A percentile compares a stretch with the other conserved stretches of the same genome.
These are phyloP conservation scores for Tenodera sinensis DNA, from an alignment of 2,888 invertebrate species.

Conservation along the genomic window DNA sequence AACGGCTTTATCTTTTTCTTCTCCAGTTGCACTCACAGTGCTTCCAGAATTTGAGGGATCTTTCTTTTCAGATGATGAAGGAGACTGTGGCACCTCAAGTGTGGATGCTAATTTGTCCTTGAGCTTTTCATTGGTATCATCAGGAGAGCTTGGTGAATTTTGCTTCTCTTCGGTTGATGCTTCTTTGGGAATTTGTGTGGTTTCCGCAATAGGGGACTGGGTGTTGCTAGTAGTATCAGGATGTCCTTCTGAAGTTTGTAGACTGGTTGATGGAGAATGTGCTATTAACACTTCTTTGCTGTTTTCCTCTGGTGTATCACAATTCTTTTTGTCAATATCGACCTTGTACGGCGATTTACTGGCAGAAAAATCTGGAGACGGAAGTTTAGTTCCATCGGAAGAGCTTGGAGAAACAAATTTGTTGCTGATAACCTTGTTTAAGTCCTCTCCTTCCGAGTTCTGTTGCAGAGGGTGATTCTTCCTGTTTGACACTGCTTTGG, in stretches of 20 bases:
- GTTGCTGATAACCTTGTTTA: neutral
- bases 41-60: neutral
- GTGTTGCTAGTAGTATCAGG: neutral
- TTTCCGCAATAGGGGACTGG: neutral
- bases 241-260: neutral
- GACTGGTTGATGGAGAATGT: neutral
- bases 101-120: neutral
- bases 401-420: neutral
- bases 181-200: neutral
- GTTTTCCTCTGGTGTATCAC: neutral
- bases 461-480: conserved; percentile 44
- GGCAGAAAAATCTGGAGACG: neutral
- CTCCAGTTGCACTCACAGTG: neutral
- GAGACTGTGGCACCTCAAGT: neutral
- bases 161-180: neutral
- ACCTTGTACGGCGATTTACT: neutral
- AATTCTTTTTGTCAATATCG: neutral
- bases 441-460: conserved; percentile 43
- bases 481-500: conserved; percentile 56
- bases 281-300: neutral
- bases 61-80: neutral
- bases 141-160: neutral
- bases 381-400: neutral
- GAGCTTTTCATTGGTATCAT: neutral
- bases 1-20: neutral